Base-by-base conservation (phyloP, 2,113 vertebrate genomes). In the Indicator maculatus region DNA sequence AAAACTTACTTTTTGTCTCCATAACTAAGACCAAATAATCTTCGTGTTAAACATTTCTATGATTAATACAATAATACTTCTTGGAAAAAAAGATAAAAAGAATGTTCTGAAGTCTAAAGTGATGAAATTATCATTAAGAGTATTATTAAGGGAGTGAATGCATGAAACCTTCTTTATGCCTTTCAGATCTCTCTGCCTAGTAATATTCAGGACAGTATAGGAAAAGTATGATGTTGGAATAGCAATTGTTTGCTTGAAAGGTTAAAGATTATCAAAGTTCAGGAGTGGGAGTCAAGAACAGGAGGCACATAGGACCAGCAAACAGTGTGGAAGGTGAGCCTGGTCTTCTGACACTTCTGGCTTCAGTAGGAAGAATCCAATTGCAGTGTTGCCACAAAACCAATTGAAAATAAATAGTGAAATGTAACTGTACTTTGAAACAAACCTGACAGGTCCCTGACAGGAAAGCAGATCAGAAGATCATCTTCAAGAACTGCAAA, bases 121-220 rank as follows among this genome's bases (percentile, higher is more conserved):
- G 44, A 83, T 61, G 24, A 60, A 86, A 58, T 90, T 63, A 56
- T 28, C 3, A 9, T 76, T 63, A 11, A 18, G 6, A 63, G 1
- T 38, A 21, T 31, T 88, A n/a, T 13, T 61, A 38, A 63, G 8
- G 5, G 11, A 83, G 17, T 59, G 12, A 83, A 52, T 31, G 52
- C 0, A 1, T 30, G 13, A 74, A 9, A 64, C 5, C 9, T 64
- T 77, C 7, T 4, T 31, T n/a, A 38, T 41, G 11, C 27, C 9
- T 71, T 30, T 67, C 3, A 1, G 20, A 70, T 53, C n/a, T 86
- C n/a, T 6, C 13, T 74, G 67, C 17, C 16, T 52, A 28, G 4
- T 24, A 47, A 60, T 17, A 16, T 47, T 17, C 31, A 58, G 23
- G 23, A 83, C 13, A 75, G 9, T 7, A 61, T 0, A 80, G 26